Percentiles rank a stretch among this genome's conserved stretches.
These are phyloP conservation scores for Tetramorium simillimum DNA, from an alignment of 1,140 invertebrate species.

Conservation along the genomic window DNA sequence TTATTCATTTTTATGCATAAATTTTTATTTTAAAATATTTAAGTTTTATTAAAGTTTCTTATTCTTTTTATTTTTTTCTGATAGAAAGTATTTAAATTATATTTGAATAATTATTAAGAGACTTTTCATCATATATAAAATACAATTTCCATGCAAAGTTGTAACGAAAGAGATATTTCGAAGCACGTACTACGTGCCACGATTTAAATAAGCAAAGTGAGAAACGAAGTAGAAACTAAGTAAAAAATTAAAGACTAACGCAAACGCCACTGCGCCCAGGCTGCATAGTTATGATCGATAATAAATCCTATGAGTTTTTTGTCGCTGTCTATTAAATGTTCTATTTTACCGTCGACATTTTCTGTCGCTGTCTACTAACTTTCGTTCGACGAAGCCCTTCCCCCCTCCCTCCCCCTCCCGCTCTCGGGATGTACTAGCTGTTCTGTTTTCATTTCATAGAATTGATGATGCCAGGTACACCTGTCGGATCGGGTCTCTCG, in stretches of 20 bases:
- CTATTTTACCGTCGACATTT: background rate
- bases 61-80: background rate
- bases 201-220: background rate
- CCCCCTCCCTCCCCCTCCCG: no score
- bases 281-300: background rate
- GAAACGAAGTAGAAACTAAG: background rate
- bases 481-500: background rate
- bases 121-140: background rate
- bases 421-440: no score
- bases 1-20: background rate
- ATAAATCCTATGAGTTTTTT: background rate
- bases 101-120: background rate
- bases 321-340: background rate
- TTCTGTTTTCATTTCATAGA: background rate
- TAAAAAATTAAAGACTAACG: background rate
- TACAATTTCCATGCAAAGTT: background rate
- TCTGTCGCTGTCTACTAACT: constrained; percentile 1
- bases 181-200: background rate
- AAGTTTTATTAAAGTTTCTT: background rate
- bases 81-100: background rate
- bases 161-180: background rate
- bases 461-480: background rate
- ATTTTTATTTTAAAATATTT: background rate
- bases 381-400: background rate
- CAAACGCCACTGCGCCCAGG: background rate